Evolutionary conservation across 2,888 invertebrate species (phyloP).

Genomic region (Anthophora plumipes): DNA sequence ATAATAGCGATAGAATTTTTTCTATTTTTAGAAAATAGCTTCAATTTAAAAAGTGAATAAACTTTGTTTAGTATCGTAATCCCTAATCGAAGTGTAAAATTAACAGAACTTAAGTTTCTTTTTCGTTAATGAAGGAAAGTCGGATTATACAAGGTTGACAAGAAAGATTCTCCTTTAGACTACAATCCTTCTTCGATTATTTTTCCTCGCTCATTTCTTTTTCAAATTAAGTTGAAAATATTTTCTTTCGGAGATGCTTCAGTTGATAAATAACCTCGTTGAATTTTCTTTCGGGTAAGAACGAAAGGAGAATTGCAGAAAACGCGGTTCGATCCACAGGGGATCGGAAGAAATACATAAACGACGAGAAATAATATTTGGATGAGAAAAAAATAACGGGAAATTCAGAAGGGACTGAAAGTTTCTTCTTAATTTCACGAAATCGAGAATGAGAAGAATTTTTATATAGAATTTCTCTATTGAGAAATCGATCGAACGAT

Average conservation of each 20-base stretch:
- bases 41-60: neutral
- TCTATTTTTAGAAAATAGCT: too few relatives aligned
- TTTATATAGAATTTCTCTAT: neutral
- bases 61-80: too few relatives aligned
- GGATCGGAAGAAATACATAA: conserved; percentile 2
- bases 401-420: conserved; percentile 1
- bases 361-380: conserved; percentile 56
- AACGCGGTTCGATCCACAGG: neutral
- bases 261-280: too few relatives aligned
- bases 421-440: conserved; percentile 32
- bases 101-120: too few relatives aligned
- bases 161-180: neutral
- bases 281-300: too few relatives aligned
- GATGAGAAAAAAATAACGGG: neutral
- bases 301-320: neutral
- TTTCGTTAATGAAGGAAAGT: neutral
- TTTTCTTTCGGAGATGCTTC: too few relatives aligned
- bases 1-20: too few relatives aligned
- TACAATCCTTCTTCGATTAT: too few relatives aligned
- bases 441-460: too few relatives aligned
- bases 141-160: too few relatives aligned
- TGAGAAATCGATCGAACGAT: neutral
- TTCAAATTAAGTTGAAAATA: neutral
- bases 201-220: too few relatives aligned
- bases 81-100: too few relatives aligned